Base-by-base conservation (phyloP, 2,888 invertebrate species). In the Rhingia campestris region DNA sequence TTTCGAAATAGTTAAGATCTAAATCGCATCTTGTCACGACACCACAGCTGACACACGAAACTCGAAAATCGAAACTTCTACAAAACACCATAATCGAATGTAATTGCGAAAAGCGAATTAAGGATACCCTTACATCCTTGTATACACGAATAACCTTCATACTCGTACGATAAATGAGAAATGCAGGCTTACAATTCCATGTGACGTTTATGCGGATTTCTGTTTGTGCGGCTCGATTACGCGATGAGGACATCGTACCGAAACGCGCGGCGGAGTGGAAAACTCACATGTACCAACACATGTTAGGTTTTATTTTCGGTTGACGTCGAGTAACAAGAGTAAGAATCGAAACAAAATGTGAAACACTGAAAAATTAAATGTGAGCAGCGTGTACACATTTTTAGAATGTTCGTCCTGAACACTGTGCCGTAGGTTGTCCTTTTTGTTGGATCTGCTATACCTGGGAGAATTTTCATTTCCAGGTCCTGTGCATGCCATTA, bases 401-500 rank as follows among this genome's bases (percentile, higher is more conserved):
- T 82, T 67, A 67, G 51, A 79, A 77, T 63, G 49, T 67, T 77
- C 72, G 43, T 73, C 72, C 63, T 73, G 61, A 67, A 37, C 22
- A 49, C 45, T 47, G 53, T 56, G 61, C 49, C 35, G 58, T 39
- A 39, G 10, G 35, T 43, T 47, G 37, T 58, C 43, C 30, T 67
- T 41, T 61, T 80, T 67, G n/a, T 59, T 49, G 0, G 10, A 39
- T 51, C 12, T 14, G 61, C 39, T 61, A 51, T 79, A 41, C 73
- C 67, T 79, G 73, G 35, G 72, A 72, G 66, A 73, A 77, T 79
- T 67, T 67, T 77, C 72, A 77, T 72, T 59, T 81, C 53, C 81
- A 66, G 54, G 61, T 67, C 58, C 79, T 82, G 79, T 77, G 67
- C 79, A 77, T 82, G 69, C 58, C 79, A 81, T 81, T 74, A 80